phyloP scores from a whole-genome alignment of 2,888 invertebrate genomes.

The Ormyrus nitidulus region DNA sequence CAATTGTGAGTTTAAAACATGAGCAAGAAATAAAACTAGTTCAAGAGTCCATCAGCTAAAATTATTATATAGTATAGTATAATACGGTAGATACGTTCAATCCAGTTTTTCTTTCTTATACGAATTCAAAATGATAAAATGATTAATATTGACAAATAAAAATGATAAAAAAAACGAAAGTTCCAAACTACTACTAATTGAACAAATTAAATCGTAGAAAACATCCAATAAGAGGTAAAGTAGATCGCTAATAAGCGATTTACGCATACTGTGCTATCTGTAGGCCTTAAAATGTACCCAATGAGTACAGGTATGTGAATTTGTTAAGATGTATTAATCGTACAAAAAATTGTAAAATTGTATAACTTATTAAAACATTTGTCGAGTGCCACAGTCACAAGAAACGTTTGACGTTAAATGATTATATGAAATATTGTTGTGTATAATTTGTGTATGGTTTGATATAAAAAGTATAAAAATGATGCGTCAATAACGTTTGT shows the following conservation, averaged over 20 bases:
- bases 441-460: constrained; percentile 57
- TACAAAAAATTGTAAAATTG: constrained; percentile 18
- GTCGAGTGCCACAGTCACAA: constrained; percentile 46
- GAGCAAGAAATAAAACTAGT: neutral
- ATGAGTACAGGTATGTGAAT: constrained; percentile 18
- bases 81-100: too few species aligned
- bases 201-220: constrained; percentile 13
- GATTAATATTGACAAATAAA: neutral
- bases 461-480: constrained; percentile 47
- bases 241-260: constrained; percentile 21
- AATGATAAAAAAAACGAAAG: constrained; percentile 6
- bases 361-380: constrained; percentile 23
- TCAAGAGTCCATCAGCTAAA: neutral
- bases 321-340: constrained; percentile 37
- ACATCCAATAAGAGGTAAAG: constrained; percentile 5
- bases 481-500: constrained; percentile 45
- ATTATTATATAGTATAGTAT: too few species aligned
- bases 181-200: constrained; percentile 27
- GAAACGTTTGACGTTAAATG: constrained; percentile 32
- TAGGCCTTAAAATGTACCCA: constrained; percentile 43
- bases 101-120: too few species aligned
- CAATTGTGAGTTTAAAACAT: neutral
- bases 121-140: neutral
- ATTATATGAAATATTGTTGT: constrained; percentile 51
- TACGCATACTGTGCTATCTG: constrained; percentile 21